Percentiles rank a stretch among this genome's conserved stretches.
phyloP scores from a whole-genome alignment of 2,113 vertebrate species.

The Urocynchramus pylzowi region DNA sequence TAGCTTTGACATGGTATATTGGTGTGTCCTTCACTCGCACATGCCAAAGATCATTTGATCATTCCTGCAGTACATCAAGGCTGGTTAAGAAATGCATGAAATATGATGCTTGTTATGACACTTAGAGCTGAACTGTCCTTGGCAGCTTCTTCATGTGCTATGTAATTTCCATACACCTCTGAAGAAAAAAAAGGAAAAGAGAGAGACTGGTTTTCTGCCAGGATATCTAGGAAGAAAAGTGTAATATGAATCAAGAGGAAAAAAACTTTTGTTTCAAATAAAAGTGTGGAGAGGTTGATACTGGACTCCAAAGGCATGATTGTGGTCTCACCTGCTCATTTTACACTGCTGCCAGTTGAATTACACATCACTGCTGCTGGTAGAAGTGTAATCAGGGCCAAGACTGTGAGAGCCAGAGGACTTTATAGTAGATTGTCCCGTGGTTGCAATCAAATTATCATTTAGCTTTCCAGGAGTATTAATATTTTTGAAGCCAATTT shows the following conservation, averaged over 20 bases:
- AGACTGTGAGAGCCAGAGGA: neutral
- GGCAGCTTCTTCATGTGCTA: constrained; percentile 76
- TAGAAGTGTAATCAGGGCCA: neutral
- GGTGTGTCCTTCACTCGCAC: neutral
- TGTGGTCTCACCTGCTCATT: neutral
- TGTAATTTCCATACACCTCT: constrained; percentile 84
- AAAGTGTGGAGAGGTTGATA: neutral
- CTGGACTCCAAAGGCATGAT: neutral
- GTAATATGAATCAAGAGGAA: neutral
- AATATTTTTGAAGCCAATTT: neutral
- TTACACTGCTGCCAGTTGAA: neutral
- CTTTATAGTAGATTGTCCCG: neutral
- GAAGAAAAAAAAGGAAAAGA: neutral
- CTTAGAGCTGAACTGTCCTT: constrained; percentile 79
- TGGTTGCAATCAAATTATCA: neutral
- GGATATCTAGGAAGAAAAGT: neutral
- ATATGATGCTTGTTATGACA: constrained; percentile 79
- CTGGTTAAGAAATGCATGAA: neutral
- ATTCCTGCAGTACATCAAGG: neutral
- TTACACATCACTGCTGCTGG: neutral
- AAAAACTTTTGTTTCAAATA: neutral
- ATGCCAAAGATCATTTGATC: neutral
- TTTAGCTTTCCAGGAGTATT: neutral
- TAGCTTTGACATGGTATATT: neutral
- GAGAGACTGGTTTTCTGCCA: neutral